Evolutionary conservation across 2,888 invertebrate species (phyloP), one percentile per base, ranked within the genome.

Genomic region (Orthonevra nobilis): DNA sequence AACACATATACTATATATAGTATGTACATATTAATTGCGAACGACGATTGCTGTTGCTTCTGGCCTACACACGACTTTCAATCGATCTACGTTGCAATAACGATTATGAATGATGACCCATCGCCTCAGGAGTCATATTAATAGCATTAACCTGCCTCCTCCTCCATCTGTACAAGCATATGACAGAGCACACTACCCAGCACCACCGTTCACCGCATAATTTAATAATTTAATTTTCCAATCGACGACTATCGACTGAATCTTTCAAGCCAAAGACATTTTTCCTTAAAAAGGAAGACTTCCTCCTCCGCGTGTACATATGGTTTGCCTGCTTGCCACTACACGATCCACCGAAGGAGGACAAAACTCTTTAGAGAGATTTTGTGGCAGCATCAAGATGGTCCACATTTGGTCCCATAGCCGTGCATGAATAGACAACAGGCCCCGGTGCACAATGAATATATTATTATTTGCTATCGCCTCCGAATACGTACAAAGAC

Each of bases 171-270:
- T 14, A 14, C 36, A 14, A n/a, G n/a, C 32, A 23, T 38, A 48
- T 69, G 52, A 61, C 30, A 46, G 60, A 12, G 23, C 15, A 10
- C 10, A 44, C 44, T 52, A 15, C 40, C 34, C 32, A 9, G 30
- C 44, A 44, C 9, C 15, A 38, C 34, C 44, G 34, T 60, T 44
- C 19, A 10, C 32, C 36, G 52, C 30, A 70, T 54, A 77, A 77
- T 72, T 77, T 60, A 77, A 72, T 72, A 72, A 77, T 77, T 72
- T 72, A 72, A 66, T 77, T 52, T 58, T 28, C 56, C 70, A 42
- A 64, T 58, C 44, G 63, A n/a, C n/a, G n/a, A 63, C 56, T 38
- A 74, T 61, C 68, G 56, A 56, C 63, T 70, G 42, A 63, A 75
- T 75, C 69, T 34, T 28, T 34, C 26, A 20, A 48, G 52, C 48